phyloP scores from a whole-genome alignment of 2,888 invertebrate species.

The Thyatira batis region DNA sequence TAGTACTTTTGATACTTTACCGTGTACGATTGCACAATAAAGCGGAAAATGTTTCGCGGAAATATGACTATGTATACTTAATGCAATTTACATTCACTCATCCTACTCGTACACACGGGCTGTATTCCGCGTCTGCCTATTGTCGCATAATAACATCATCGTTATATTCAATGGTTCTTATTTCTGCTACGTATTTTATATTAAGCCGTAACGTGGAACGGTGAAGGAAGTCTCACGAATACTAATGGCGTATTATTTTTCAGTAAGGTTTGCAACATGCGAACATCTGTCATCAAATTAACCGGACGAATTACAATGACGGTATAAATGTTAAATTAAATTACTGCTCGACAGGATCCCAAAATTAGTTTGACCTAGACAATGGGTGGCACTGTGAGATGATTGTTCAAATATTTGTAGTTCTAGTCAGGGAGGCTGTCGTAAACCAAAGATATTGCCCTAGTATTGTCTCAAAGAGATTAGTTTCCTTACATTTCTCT shows the following conservation, averaged over 20 bases:
- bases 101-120: slow-evolving; percentile 18
- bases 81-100: slow-evolving; percentile 15
- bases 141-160: slow-evolving; percentile 30
- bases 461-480: slow-evolving; percentile 77
- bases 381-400: slow-evolving; percentile 57
- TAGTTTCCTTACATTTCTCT: slow-evolving; percentile 67
- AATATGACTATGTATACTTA: slow-evolving; percentile 16
- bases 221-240: slow-evolving; percentile 9
- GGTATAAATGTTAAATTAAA: slow-evolving; percentile 70
- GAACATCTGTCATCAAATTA: slow-evolving; percentile 55
- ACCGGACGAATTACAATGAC: slow-evolving; percentile 57
- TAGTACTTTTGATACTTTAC: not conserved
- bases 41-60: slow-evolving; percentile 2
- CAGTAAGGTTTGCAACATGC: slow-evolving; percentile 27
- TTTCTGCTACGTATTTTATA: slow-evolving; percentile 12
- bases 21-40: not conserved
- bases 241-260: slow-evolving; percentile 6
- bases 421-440: slow-evolving; percentile 61
- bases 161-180: slow-evolving; percentile 21
- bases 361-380: slow-evolving; percentile 79
- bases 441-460: slow-evolving; percentile 76
- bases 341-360: slow-evolving; percentile 60
- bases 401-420: slow-evolving; percentile 76
- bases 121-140: slow-evolving; percentile 22
- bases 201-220: slow-evolving; percentile 12